These are phyloP conservation scores for Nymphalis polychloros DNA, from an alignment of 2,888 invertebrate species.

Conservation along the genomic window DNA sequence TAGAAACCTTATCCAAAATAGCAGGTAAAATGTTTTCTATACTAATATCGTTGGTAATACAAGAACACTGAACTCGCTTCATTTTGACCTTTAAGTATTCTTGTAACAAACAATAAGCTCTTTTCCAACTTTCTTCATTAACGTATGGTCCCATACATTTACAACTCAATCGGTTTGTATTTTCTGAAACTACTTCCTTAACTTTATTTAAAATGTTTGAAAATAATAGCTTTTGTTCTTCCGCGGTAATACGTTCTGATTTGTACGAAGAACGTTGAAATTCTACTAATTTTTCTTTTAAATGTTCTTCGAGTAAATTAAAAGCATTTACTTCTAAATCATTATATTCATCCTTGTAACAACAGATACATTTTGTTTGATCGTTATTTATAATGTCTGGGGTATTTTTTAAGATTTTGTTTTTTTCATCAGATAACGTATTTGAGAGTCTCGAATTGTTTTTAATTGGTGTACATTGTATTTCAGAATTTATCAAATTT, in stretches of 20 bases:
- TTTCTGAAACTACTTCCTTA: conserved; percentile 62
- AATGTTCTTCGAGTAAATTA: conserved; percentile 63
- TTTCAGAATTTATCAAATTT: background rate
- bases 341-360: conserved; percentile 49
- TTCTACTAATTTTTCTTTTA: conserved; percentile 59
- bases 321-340: conserved; percentile 71
- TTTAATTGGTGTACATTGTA: background rate
- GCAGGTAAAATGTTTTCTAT: conserved; percentile 52
- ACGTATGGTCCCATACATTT: conserved; percentile 47
- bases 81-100: conserved; percentile 75
- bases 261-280: conserved; percentile 53
- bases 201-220: conserved; percentile 57
- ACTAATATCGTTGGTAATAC: conserved; percentile 46
- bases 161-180: conserved; percentile 54
- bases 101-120: conserved; percentile 67
- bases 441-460: background rate
- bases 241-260: conserved; percentile 50
- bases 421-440: background rate
- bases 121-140: conserved; percentile 62
- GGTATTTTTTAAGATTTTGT: background rate
- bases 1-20: conserved; percentile 60
- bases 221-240: conserved; percentile 61
- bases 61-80: conserved; percentile 61
- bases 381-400: conserved; percentile 5
- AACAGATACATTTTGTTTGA: conserved; percentile 55